A percentile compares a stretch with the other conserved stretches of the same genome.
phyloP scores from a whole-genome alignment of 2,113 vertebrate genomes.

The Penelope pileata region DNA sequence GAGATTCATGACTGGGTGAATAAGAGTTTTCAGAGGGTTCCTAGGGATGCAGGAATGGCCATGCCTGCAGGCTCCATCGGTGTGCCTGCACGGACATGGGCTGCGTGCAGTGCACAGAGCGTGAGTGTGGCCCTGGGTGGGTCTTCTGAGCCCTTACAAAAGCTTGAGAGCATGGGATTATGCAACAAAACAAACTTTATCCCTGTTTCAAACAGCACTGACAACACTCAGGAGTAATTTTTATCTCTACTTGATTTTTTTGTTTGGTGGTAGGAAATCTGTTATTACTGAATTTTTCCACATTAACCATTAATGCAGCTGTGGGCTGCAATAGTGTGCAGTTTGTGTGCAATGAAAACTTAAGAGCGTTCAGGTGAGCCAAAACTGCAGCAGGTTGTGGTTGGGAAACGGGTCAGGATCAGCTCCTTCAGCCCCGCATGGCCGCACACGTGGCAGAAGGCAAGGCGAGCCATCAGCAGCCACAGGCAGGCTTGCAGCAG shows the following conservation, averaged over 20 bases:
- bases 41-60: background rate
- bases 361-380: background rate
- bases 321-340: background rate
- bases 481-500: background rate
- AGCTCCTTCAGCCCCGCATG: background rate
- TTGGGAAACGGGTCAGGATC: background rate
- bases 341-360: background rate
- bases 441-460: background rate
- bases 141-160: background rate
- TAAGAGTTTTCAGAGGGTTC: background rate
- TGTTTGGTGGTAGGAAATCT: background rate
- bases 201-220: background rate
- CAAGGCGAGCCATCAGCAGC: background rate
- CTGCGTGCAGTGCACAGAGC: rapidly evolving
- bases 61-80: background rate
- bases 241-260: background rate
- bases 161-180: background rate
- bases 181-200: background rate
- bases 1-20: background rate
- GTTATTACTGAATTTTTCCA: background rate
- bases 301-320: rapidly evolving
- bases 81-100: rapidly evolving
- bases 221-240: background rate
- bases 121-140: background rate
- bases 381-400: background rate